A percentile compares a stretch with the other conserved stretches of the same genome.
Conservation (phyloP, 2,113 vertebrate species). For the Triplophysa siluroides region DNA sequence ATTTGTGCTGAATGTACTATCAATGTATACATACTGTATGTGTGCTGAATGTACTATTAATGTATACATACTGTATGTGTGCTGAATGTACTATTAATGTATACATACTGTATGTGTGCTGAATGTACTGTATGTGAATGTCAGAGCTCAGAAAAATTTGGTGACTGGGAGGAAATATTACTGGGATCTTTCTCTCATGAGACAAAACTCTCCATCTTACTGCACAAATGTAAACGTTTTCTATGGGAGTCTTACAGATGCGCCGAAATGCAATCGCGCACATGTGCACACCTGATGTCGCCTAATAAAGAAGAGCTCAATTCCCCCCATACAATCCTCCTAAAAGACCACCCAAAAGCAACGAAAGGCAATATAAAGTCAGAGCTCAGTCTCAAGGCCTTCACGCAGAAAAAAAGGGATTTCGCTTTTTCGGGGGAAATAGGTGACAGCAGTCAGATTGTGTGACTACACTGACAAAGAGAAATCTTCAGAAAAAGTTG, state of each 20-base stretch:
- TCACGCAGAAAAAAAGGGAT: background rate
- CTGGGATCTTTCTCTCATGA: too few species aligned
- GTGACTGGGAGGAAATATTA: too few species aligned
- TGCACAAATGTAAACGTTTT: too few species aligned
- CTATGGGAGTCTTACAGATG: background rate
- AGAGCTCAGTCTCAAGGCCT: slow-evolving; percentile 34
- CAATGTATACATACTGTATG: too few species aligned
- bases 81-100: too few species aligned
- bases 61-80: too few species aligned
- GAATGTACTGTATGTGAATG: too few species aligned
- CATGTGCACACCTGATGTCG: slow-evolving; percentile 38
- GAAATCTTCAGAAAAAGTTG: slow-evolving; percentile 5
- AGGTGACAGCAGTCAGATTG: slow-evolving; percentile 19
- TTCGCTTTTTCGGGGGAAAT: slow-evolving; percentile 1
- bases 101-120: too few species aligned
- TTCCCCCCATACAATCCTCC: slow-evolving; percentile 37
- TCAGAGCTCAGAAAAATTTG: too few species aligned
- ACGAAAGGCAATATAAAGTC: slow-evolving; percentile 31
- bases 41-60: too few species aligned
- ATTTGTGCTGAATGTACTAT: too few species aligned
- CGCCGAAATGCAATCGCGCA: slow-evolving; percentile 36
- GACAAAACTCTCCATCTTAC: too few species aligned
- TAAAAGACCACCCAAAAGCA: slow-evolving; percentile 36
- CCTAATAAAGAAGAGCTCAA: slow-evolving; percentile 33
- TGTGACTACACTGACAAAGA: slow-evolving; percentile 12